Base-by-base conservation (phyloP, 2,797 vertebrate species). In the Spheniscus humboldti region DNA sequence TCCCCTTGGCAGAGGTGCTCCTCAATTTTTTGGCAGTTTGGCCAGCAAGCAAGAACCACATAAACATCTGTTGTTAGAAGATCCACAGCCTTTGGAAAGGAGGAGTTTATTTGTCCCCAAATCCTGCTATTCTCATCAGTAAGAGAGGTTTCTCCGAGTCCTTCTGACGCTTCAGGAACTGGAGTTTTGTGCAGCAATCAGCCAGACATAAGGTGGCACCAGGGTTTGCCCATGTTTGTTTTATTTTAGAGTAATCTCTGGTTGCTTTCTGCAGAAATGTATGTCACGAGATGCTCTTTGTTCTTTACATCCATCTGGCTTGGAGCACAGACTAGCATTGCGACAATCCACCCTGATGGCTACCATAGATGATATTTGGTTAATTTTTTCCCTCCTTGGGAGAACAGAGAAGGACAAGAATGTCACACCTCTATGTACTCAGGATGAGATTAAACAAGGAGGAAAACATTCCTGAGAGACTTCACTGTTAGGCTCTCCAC, bases 301-400 rank as follows among this genome's bases (percentile, higher is more conserved):
- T 28, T 67, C 66, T 39, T 74, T n/a, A 41, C 11, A 47, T 33
- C 43, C 30, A 56, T 25, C 55, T 52, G 50, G 16, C 31, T 62
- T 24, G 30, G 43, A 47, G 27, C 50, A n/a, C 12, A 37, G 55
- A 23, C 18, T 37, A 24, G 10, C 13, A 55, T 39, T 59, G 30
- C 35, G 28, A 50, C 64, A 56, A 13, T 39, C 53, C 57, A 80
- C 69, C 47, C 35, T 3, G 0, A 10, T 3, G 2, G 20, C 60
- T 66, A 48, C 39, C 0, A 0, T 17, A 62, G 7, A 18, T 76
- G 33, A 59, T 0, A 0, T 35, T 28, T 39, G 41, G n/a, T 84
- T 79, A 48, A 59, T 55, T 53, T 76, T 52, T 62, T 77, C 12
- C 33, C 53, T 68, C 30, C 13, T 13, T 68, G 13, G 31, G 27